Evolutionary conservation across 2,888 invertebrate species (phyloP).

Genomic region (Hypena proboscidalis): DNA sequence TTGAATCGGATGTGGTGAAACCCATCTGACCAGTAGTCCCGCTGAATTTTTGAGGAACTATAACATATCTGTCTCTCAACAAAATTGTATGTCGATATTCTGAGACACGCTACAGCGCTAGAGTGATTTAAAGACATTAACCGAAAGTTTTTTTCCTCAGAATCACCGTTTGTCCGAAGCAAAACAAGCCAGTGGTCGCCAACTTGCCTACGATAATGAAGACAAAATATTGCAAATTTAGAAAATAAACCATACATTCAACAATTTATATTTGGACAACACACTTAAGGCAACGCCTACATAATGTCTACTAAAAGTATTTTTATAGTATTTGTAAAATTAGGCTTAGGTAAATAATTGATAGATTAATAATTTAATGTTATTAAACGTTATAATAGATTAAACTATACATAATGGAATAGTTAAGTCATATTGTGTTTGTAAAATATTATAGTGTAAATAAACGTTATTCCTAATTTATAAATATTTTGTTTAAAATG

Average conservation of each 20-base stretch:
- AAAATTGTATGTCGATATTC: too few species aligned
- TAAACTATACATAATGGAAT: too few species aligned
- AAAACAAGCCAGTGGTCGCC: slow-evolving; percentile 87
- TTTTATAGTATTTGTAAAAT: slow-evolving; percentile 58
- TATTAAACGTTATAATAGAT: too few species aligned
- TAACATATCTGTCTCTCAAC: too few species aligned
- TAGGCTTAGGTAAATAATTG: slow-evolving; percentile 15
- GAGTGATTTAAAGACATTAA: too few species aligned
- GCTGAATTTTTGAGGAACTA: too few species aligned
- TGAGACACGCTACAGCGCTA: too few species aligned
- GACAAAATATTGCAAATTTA: slow-evolving; percentile 72
- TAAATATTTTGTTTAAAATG: background rate
- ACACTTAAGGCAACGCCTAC: slow-evolving; percentile 48
- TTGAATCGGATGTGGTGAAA: too few species aligned
- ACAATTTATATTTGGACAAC: slow-evolving; percentile 25
- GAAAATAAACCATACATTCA: slow-evolving; percentile 35
- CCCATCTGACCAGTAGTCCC: too few species aligned
- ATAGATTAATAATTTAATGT: too few species aligned
- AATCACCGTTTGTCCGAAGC: slow-evolving; percentile 89
- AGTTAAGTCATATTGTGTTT: slow-evolving; percentile 2
- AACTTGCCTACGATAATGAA: slow-evolving; percentile 84
- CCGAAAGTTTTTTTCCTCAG: slow-evolving; percentile 72
- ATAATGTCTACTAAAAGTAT: slow-evolving; percentile 52
- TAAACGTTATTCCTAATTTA: background rate
- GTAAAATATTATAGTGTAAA: slow-evolving; percentile 1